Evolutionary conservation across 2,888 invertebrate species (phyloP).

Genomic region (Polydrusus pterygomalis): DNA sequence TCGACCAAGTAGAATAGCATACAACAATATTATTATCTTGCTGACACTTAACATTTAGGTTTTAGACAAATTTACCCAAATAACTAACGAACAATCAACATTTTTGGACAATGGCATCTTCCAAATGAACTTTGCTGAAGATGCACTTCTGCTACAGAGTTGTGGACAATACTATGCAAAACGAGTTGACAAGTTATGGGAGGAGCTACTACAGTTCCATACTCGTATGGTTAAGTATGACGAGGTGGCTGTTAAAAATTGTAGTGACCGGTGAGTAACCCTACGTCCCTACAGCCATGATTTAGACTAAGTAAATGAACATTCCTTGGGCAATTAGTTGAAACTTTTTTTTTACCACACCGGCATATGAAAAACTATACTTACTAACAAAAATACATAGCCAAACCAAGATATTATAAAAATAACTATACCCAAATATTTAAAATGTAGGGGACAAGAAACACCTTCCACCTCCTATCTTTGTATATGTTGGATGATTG

Average conservation of each 20-base stretch:
- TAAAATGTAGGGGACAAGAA: no score
- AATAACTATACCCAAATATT: no score
- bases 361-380: no score
- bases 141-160: constrained; percentile 85
- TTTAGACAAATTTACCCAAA: constrained; percentile 76
- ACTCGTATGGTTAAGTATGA: constrained; percentile 62
- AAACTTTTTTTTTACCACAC: no score
- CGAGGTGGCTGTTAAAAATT: constrained; percentile 56
- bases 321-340: no score
- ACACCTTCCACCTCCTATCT: no score
- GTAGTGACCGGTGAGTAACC: constrained; percentile 40
- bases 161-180: constrained; percentile 82
- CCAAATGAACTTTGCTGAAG: constrained; percentile 83
- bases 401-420: no score
- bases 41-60: constrained; percentile 70
- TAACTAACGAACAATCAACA: constrained; percentile 70
- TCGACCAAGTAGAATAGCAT: no score
- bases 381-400: no score
- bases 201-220: constrained; percentile 65
- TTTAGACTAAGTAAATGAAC: no score
- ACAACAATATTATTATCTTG: not conserved
- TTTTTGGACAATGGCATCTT: constrained; percentile 72
- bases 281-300: no score
- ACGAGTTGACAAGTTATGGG: constrained; percentile 78
- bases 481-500: no score